These are phyloP conservation scores for Notolepis coatsorum DNA, from an alignment of 2,797 vertebrate species.

Conservation along the genomic window DNA sequence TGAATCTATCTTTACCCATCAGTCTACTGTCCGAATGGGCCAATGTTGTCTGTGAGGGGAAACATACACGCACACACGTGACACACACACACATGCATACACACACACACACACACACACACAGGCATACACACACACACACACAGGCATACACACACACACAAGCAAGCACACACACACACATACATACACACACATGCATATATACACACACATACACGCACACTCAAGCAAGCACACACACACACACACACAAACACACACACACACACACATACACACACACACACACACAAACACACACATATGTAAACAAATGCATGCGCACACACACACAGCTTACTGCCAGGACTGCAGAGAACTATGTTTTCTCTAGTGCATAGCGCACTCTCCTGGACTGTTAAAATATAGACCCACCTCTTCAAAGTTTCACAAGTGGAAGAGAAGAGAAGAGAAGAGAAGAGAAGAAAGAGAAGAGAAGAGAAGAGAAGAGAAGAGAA, in stretches of 20 bases:
- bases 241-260: background rate
- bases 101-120: background rate
- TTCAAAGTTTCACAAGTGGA: no score
- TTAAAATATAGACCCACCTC: no score
- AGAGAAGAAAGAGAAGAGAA: constrained; percentile 2
- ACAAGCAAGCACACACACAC: background rate
- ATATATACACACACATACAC: no score
- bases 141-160: background rate
- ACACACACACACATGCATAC: background rate
- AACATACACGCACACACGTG: background rate
- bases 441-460: no score
- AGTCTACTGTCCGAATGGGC: constrained; percentile 41
- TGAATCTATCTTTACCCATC: constrained; percentile 53
- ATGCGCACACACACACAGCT: background rate
- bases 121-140: background rate
- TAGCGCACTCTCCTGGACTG: no score
- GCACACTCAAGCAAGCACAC: background rate
- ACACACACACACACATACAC: background rate
- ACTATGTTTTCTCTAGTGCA: background rate
- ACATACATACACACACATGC: no score
- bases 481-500: background rate
- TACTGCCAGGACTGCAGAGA: background rate
- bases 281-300: background rate
- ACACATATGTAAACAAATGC: background rate
- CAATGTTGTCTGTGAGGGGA: constrained; percentile 14